Base-by-base conservation (phyloP, 2,888 invertebrate genomes). In the Trichacis sp. region DNA sequence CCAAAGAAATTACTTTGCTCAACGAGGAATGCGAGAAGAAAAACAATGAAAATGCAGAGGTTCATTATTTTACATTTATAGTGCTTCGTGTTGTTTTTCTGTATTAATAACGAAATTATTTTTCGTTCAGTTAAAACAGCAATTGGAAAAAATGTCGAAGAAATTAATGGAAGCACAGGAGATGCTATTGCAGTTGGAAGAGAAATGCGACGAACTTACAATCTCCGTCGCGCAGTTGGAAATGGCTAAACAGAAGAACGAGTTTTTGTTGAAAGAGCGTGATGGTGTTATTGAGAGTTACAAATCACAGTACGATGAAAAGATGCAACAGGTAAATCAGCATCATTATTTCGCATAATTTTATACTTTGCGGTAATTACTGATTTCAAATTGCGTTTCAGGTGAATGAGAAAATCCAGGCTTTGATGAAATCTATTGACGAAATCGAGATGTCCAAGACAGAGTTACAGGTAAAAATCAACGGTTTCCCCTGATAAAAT, bases 181-280 rank as follows among this genome's bases (percentile, higher is more conserved):
- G 6, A 68, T 79, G 56, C 53, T 83, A 15, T 63, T 83, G 4
- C 64, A 73, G 58, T 57, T 81, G 48, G 83, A 83, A 66, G 80
- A 82, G 60, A 64, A 68, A n/a, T 75, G 74, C 30, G 83, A 83
- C 29, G 69, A 68, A 11, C 77, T 76, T 11, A 68, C 68, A 2
- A 71, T 78, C 1, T 72, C 79, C 38, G 70, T 81, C 19, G 73
- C 79, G 9, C 73, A 72, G 48, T 48, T 78, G 6, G 72, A 82
- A 47, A 33, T 80, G 18, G 20, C 63, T 17, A 79, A 79, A 52
- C 56, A 45, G 12, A 82, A 78, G 47, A 59, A 81, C 5, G 69
- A 73, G 12, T 70, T 72, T 15, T 64, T 76, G 24, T 59, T 81
- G n/a, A 71, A 68, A 20, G 54, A 71, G 17, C 52, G 62, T 6